Evolutionary conservation across 2,888 invertebrate species (phyloP).

Genomic region (Hemicrepidius hirtus): DNA sequence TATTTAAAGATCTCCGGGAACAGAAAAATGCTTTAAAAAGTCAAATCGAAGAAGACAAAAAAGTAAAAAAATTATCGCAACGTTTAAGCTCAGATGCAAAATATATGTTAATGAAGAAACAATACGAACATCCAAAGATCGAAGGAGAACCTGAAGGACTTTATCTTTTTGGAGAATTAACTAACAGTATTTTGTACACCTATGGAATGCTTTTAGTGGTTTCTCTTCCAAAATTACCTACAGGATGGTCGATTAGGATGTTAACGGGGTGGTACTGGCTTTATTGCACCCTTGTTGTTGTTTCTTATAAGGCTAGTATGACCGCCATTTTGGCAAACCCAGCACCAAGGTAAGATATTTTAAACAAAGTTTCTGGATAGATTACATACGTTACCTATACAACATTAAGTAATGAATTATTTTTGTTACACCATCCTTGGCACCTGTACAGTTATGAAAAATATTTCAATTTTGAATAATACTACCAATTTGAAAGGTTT

Average conservation of each 20-base stretch:
- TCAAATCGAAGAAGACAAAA: not conserved
- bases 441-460: too few relatives aligned
- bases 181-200: slow-evolving; percentile 85
- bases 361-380: not conserved
- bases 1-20: slow-evolving; percentile 26
- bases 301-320: slow-evolving; percentile 88
- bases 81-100: slow-evolving; percentile 62
- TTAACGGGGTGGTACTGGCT: slow-evolving; percentile 93
- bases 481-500: too few relatives aligned
- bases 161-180: slow-evolving; percentile 82
- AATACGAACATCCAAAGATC: slow-evolving; percentile 60
- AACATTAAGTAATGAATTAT: too few relatives aligned
- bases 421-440: too few relatives aligned
- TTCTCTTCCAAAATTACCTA: slow-evolving; percentile 84
- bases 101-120: slow-evolving; percentile 65
- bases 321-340: slow-evolving; percentile 90
- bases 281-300: slow-evolving; percentile 86
- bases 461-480: too few relatives aligned
- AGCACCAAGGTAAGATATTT: slow-evolving; percentile 75
- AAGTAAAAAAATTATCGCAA: not conserved
- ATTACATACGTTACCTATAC: too few relatives aligned
- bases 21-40: slow-evolving; percentile 59
- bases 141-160: slow-evolving; percentile 72
- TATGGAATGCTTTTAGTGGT: slow-evolving; percentile 88
- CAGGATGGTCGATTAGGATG: slow-evolving; percentile 86